Conservation (phyloP, 1,140 invertebrate genomes). For the Zaprionus africanus region DNA sequence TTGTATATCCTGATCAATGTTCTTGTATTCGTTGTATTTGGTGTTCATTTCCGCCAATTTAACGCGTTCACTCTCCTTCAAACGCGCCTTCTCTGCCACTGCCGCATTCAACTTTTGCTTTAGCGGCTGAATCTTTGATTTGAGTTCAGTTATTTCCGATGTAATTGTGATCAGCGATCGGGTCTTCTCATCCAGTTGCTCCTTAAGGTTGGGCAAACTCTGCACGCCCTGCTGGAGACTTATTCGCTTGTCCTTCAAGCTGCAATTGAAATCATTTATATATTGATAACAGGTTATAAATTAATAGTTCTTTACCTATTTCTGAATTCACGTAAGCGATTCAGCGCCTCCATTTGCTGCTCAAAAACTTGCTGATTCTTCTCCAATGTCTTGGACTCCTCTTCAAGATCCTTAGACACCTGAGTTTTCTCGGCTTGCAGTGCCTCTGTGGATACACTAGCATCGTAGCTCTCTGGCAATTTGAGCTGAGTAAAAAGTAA, state of each 20-base stretch:
- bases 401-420: slow-evolving; percentile 68
- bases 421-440: slow-evolving; percentile 71
- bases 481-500: slow-evolving; percentile 49
- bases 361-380: slow-evolving; percentile 86
- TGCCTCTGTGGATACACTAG: slow-evolving; percentile 64
- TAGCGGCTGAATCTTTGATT: slow-evolving; percentile 83
- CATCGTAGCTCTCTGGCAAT: slow-evolving; percentile 64
- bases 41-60: slow-evolving; percentile 61
- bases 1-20: slow-evolving; percentile 79
- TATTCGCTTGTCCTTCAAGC: slow-evolving; percentile 73
- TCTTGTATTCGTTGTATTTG: slow-evolving; percentile 83
- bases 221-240: slow-evolving; percentile 83
- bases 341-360: slow-evolving; percentile 81
- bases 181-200: slow-evolving; percentile 51
- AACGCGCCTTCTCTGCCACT: slow-evolving; percentile 82
- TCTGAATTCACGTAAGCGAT: slow-evolving; percentile 64
- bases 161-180: slow-evolving; percentile 83
- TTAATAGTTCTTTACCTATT: slow-evolving; percentile 39
- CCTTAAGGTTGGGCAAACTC: slow-evolving; percentile 79
- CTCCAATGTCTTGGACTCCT: slow-evolving; percentile 80
- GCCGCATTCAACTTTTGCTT: slow-evolving; percentile 82
- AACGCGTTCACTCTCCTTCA: slow-evolving; percentile 84
- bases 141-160: slow-evolving; percentile 71
- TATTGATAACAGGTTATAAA: neutral
- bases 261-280: neutral